Evolutionary conservation across 2,797 vertebrate genomes (phyloP).

Genomic region (Pseudochirops cupreus): DNA sequence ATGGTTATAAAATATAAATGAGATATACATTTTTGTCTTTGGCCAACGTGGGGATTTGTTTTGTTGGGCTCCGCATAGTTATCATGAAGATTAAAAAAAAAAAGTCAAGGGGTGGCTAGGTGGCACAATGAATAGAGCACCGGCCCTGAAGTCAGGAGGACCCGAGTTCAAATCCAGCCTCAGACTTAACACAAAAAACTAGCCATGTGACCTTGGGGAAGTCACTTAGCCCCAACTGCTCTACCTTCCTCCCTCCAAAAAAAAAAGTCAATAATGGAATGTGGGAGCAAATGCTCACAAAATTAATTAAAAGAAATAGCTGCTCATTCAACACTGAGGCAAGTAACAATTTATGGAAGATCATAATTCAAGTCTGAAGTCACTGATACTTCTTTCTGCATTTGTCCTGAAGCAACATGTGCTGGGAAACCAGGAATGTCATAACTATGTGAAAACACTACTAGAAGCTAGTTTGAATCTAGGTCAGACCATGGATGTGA

Average conservation of each 20-base stretch:
- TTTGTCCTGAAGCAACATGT: neutral
- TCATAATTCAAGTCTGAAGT: constrained; percentile 8
- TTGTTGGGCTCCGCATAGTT: neutral
- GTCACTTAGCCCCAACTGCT: too few species aligned
- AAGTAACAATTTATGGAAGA: neutral
- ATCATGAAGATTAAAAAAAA: neutral
- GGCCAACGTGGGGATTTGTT: neutral
- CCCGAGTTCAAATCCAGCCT: too few species aligned
- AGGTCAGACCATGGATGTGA: neutral
- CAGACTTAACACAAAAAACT: too few species aligned
- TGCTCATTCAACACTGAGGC: neutral
- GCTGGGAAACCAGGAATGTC: constrained; percentile 25
- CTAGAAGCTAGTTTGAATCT: neutral
- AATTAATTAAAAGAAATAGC: neutral
- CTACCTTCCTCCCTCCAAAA: neutral
- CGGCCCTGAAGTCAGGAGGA: too few species aligned
- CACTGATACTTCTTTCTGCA: neutral
- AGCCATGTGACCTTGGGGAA: too few species aligned
- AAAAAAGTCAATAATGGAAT: neutral
- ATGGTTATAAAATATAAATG: neutral
- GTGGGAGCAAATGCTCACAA: neutral
- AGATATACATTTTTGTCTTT: neutral
- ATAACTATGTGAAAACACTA: neutral
- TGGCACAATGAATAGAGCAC: too few species aligned
- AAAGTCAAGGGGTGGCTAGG: too few species aligned